phyloP scores from a whole-genome alignment of 2,888 invertebrate genomes.

The Sesamia inferens region DNA sequence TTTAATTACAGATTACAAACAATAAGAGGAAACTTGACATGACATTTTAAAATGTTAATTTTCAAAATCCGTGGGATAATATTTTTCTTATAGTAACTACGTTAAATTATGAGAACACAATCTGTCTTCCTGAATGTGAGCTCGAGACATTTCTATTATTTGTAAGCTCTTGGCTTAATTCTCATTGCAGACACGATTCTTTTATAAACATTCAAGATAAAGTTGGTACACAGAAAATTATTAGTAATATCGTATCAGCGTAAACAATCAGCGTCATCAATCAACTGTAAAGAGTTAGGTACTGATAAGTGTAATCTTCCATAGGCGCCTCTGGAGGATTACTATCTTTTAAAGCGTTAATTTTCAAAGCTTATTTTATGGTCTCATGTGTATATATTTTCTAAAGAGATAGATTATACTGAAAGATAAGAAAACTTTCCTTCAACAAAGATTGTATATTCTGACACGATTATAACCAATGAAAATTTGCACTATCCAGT shows the following conservation, averaged over 20 bases:
- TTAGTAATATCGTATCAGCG: neutral
- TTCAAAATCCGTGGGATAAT: conserved; percentile 36
- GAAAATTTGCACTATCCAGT: too few relatives aligned
- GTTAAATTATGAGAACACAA: neutral
- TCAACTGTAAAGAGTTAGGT: too few relatives aligned
- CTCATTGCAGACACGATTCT: neutral
- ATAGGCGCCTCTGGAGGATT: too few relatives aligned
- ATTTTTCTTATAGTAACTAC: conserved; percentile 11
- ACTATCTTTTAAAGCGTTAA: too few relatives aligned
- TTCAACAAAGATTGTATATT: neutral
- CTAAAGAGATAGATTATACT: neutral
- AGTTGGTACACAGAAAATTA: neutral
- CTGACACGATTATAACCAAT: neutral
- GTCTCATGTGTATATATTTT: too few relatives aligned
- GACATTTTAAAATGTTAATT: conserved; percentile 44
- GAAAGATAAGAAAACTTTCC: neutral
- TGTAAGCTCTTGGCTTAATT: neutral
- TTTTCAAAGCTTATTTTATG: too few relatives aligned
- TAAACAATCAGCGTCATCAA: too few relatives aligned
- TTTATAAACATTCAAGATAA: neutral
- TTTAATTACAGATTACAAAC: conserved; percentile 47
- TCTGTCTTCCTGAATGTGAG: conserved; percentile 25
- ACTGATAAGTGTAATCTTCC: too few relatives aligned
- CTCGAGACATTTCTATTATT: conserved; percentile 14
- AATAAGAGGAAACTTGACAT: conserved; percentile 42